Conservation (phyloP, 2,797 vertebrate species). For the Telmatherina bonti region DNA sequence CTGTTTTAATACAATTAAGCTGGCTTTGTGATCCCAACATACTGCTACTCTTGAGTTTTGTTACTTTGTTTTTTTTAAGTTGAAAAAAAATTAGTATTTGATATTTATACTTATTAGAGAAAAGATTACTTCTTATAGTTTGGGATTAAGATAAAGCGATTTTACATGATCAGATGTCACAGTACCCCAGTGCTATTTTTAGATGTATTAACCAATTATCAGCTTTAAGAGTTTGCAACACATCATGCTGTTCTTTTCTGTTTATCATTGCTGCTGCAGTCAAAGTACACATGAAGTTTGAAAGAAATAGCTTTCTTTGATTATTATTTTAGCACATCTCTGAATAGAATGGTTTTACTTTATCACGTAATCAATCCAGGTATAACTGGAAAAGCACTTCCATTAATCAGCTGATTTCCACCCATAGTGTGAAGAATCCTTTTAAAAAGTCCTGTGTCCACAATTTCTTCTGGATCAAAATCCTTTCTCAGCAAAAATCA, state of each 20-base stretch:
- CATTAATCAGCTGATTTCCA: too few relatives aligned
- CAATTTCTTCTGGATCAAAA: too few relatives aligned
- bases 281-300: neutral
- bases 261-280: neutral
- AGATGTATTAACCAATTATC: slow-evolving; percentile 3
- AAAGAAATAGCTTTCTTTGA: neutral
- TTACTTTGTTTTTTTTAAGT: slow-evolving; percentile 19
- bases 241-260: neutral
- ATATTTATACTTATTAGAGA: neutral
- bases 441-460: too few relatives aligned
- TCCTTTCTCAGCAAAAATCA: too few relatives aligned
- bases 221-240: slow-evolving; percentile 5
- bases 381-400: neutral
- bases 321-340: neutral
- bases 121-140: neutral
- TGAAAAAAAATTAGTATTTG: neutral
- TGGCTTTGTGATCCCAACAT: slow-evolving; percentile 36
- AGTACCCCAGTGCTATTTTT: slow-evolving; percentile 2
- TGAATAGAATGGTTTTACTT: neutral
- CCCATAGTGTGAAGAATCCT: too few relatives aligned
- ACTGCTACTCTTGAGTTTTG: slow-evolving; percentile 7
- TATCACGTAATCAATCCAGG: neutral
- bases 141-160: neutral
- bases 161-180: neutral
- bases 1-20: slow-evolving; percentile 54